Percentiles rank a stretch among this genome's conserved stretches.
These are phyloP conservation scores for Doryteuthis pealeii DNA, from an alignment of 1,140 invertebrate genomes.

Conservation along the genomic window DNA sequence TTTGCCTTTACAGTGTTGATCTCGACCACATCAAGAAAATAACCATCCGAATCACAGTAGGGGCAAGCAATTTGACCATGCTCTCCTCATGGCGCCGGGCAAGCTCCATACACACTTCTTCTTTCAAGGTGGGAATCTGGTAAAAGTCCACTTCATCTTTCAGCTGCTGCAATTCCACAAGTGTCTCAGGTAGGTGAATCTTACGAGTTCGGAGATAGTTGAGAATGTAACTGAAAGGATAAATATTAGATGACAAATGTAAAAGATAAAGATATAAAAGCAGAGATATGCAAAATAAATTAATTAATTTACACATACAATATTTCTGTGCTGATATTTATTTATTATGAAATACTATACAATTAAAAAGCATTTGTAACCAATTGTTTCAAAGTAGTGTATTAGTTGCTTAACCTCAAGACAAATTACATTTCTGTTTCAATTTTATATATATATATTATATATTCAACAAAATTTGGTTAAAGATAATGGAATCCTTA, in stretches of 20 bases:
- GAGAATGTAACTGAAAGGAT: neutral
- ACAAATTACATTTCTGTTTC: no score
- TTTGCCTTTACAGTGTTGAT: neutral
- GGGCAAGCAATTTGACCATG: neutral
- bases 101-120: neutral
- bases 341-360: no score
- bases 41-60: neutral
- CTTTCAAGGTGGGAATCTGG: neutral
- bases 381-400: no score
- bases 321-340: no score
- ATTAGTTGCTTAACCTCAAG: no score
- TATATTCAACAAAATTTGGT: no score
- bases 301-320: no score
- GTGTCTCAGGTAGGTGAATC: neutral
- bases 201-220: conserved; percentile 3
- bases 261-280: neutral
- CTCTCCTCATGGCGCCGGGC: neutral
- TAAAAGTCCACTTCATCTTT: conserved; percentile 11
- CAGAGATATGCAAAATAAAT: no score
- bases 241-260: neutral
- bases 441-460: no score
- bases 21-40: conserved; percentile 1
- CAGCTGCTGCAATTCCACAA: neutral
- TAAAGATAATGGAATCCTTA: no score
- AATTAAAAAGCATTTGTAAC: no score